Evolutionary conservation across 2,113 vertebrate species (phyloP).

Genomic region (Halcyon senegalensis): DNA sequence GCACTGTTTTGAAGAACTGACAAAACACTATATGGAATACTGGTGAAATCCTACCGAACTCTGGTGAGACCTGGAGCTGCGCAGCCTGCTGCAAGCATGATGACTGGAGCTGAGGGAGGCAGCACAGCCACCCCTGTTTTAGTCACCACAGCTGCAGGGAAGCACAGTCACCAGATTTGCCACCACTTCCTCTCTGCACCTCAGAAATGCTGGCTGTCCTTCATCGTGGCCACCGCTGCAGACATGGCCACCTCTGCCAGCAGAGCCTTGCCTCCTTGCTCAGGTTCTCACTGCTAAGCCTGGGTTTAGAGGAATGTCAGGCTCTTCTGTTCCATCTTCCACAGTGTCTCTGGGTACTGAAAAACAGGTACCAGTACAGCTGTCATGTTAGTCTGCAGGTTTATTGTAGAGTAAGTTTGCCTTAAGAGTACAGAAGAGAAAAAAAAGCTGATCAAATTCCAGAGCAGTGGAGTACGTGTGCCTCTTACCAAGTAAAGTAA

Average conservation of each 20-base stretch:
- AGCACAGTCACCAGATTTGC: background rate
- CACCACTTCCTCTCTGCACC: background rate
- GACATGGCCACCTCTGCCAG: fast-evolving
- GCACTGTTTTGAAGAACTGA: background rate
- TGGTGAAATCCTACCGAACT: background rate
- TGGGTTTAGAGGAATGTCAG: background rate
- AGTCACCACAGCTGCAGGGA: background rate
- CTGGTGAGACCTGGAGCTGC: background rate
- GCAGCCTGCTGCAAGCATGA: background rate
- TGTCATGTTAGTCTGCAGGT: constrained; percentile 53
- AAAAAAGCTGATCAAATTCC: constrained; percentile 61
- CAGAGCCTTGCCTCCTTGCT: background rate
- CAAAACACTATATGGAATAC: fast-evolving
- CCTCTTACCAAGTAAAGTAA: constrained; percentile 7
- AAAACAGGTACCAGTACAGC: constrained; percentile 64
- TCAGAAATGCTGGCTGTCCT: background rate
- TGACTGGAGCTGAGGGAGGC: background rate
- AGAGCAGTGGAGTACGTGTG: background rate
- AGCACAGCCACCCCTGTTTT: background rate
- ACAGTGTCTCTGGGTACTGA: constrained; percentile 9
- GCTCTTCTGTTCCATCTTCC: background rate
- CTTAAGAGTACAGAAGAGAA: constrained; percentile 68
- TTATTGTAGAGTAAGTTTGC: constrained; percentile 71
- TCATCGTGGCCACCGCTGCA: fast-evolving
- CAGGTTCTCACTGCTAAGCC: background rate